Evolutionary conservation across 1,140 invertebrate species (phyloP).

Genomic region (Rhyzopertha dominica): DNA sequence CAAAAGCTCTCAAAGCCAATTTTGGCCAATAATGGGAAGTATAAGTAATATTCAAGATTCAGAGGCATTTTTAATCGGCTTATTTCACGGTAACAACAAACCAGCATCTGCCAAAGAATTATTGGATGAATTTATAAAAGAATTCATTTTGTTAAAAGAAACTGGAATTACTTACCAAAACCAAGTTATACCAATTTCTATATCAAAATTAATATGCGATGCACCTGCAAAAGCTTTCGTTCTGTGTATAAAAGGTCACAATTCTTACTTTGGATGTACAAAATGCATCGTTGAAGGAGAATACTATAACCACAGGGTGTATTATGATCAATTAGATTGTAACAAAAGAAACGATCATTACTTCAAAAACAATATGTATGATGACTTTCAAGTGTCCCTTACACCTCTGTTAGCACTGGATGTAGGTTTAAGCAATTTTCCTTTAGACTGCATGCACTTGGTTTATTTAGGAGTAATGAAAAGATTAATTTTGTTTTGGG

Average conservation of each 20-base stretch:
- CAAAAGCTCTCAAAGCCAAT: too few species aligned
- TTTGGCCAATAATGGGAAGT: too few species aligned
- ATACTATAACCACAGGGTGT: constrained; percentile 6
- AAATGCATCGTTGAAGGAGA: constrained; percentile 18
- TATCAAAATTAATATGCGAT: constrained; percentile 18
- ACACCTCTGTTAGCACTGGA: constrained; percentile 7
- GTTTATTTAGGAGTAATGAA: constrained; percentile 14
- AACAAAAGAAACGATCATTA: constrained; percentile 9
- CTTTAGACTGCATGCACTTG: constrained; percentile 9
- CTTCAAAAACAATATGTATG: constrained; percentile 8
- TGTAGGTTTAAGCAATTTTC: not conserved
- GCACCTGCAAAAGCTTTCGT: constrained; percentile 19
- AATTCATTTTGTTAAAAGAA: too few species aligned
- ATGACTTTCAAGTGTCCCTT: constrained; percentile 4
- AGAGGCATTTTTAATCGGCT: too few species aligned
- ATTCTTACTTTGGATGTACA: constrained; percentile 11
- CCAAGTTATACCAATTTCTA: too few species aligned
- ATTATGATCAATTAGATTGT: constrained; percentile 6
- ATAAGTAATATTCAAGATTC: too few species aligned
- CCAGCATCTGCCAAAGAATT: too few species aligned
- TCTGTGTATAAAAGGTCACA: constrained; percentile 13
- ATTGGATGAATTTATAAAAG: too few species aligned
- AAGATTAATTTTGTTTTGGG: constrained; percentile 12
- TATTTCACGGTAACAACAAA: too few species aligned
- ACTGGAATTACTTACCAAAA: too few species aligned